Evolutionary conservation across 2,797 vertebrate species (phyloP).

Genomic region (Protonibea diacanthus): DNA sequence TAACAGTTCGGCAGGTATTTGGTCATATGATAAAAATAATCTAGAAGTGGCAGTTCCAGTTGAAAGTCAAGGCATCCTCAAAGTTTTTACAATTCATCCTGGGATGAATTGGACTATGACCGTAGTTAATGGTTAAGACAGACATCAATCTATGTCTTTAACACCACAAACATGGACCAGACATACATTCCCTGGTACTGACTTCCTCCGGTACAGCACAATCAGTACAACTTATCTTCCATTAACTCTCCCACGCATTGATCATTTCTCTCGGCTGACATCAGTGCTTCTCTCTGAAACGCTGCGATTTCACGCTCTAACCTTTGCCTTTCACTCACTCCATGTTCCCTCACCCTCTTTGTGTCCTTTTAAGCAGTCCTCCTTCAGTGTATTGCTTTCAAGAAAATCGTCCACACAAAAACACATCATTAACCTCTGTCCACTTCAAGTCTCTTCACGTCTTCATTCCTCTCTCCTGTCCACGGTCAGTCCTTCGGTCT

Average conservation of each 20-base stretch:
- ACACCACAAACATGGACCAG: no score
- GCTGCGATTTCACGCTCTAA: background rate
- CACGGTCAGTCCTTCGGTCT: background rate
- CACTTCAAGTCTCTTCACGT: background rate
- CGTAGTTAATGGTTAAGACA: background rate
- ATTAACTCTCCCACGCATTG: slow-evolving; percentile 24
- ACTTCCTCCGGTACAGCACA: background rate
- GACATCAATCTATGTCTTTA: background rate
- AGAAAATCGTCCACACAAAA: slow-evolving; percentile 1
- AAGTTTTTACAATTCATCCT: no score
- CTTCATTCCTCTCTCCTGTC: background rate
- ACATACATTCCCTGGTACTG: background rate
- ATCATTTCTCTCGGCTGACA: slow-evolving; percentile 5
- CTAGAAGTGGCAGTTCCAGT: no score
- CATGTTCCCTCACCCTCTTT: background rate
- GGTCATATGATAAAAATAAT: no score
- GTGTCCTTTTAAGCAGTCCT: slow-evolving; percentile 5
- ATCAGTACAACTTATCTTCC: background rate
- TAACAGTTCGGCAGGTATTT: no score
- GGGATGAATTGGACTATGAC: no score
- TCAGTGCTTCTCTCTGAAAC: slow-evolving; percentile 2
- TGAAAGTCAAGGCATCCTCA: no score
- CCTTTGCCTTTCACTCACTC: slow-evolving; percentile 8
- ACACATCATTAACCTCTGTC: slow-evolving; percentile 13
- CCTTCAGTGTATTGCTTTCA: background rate